Conservation (phyloP, 2,888 invertebrate genomes). For the Melinopterus prodromus region DNA sequence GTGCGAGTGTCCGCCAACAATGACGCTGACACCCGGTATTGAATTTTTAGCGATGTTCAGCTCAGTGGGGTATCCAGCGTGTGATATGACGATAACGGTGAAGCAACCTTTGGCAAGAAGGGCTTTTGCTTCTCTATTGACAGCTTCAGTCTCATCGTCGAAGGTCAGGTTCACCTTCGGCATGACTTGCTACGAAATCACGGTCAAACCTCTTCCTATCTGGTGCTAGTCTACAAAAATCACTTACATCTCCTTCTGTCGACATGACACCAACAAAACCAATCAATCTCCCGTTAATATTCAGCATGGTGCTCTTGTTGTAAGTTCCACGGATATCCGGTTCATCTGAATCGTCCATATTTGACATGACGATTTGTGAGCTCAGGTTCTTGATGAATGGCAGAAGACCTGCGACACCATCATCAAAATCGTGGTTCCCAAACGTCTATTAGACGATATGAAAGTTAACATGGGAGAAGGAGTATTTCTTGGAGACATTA, state of each 20-base stretch:
- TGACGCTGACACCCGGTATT: slow-evolving; percentile 76
- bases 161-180: slow-evolving; percentile 73
- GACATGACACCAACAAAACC: slow-evolving; percentile 83
- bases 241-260: slow-evolving; percentile 69
- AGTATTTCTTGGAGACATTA: slow-evolving; percentile 53
- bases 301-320: slow-evolving; percentile 70
- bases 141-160: slow-evolving; percentile 72
- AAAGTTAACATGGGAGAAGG: background rate
- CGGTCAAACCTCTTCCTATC: background rate
- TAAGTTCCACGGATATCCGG: slow-evolving; percentile 64
- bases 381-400: slow-evolving; percentile 66
- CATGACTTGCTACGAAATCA: slow-evolving; percentile 67
- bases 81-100: slow-evolving; percentile 85
- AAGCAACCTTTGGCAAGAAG: slow-evolving; percentile 70
- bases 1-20: slow-evolving; percentile 89
- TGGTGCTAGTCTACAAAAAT: background rate
- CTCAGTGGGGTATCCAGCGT: slow-evolving; percentile 78
- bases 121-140: slow-evolving; percentile 72
- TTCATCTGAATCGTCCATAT: slow-evolving; percentile 68
- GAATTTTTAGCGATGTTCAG: slow-evolving; percentile 70
- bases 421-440: slow-evolving; percentile 90
- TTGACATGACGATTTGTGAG: slow-evolving; percentile 79
- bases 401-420: slow-evolving; percentile 77
- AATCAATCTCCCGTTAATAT: slow-evolving; percentile 69
- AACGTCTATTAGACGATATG: slow-evolving; percentile 66